Percentiles rank a stretch among this genome's conserved stretches.
Conservation (phyloP, 2,113 vertebrate genomes). For the Anoplopoma fimbria region DNA sequence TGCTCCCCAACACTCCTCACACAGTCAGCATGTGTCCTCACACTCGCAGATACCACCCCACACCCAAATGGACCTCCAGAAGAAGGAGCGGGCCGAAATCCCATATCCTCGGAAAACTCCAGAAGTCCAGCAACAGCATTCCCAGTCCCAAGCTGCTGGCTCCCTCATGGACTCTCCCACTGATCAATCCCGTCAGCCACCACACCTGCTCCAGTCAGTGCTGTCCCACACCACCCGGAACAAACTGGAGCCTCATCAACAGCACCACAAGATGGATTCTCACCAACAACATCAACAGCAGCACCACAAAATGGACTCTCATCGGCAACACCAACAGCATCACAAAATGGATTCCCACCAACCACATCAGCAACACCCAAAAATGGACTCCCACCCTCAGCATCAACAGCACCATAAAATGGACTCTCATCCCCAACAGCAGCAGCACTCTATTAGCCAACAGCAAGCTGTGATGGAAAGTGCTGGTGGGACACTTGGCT, state of each 20-base stretch:
- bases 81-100: conserved; percentile 86
- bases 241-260: conserved; percentile 82
- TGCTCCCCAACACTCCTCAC: conserved; percentile 78
- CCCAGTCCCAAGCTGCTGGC: conserved; percentile 80
- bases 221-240: conserved; percentile 90
- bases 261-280: conserved; percentile 73
- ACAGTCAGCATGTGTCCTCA: conserved; percentile 78
- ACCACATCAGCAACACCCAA: conserved; percentile 71
- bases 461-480: conserved; percentile 83
- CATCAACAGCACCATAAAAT: conserved; percentile 75
- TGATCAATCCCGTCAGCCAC: conserved; percentile 83
- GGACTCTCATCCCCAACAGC: conserved; percentile 74
- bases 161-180: conserved; percentile 88
- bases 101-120: conserved; percentile 85
- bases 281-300: conserved; percentile 67
- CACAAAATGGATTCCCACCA: conserved; percentile 52
- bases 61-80: conserved; percentile 84
- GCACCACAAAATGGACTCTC: conserved; percentile 72
- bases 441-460: conserved; percentile 86
- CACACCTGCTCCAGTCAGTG: conserved; percentile 90
- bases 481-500: conserved; percentile 74
- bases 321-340: conserved; percentile 68
- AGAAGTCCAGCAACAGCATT: conserved; percentile 82
- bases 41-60: conserved; percentile 82
- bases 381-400: conserved; percentile 75